These are phyloP conservation scores for Eulemur rufifrons DNA, from an alignment of 2,113 vertebrate genomes.

Conservation along the genomic window DNA sequence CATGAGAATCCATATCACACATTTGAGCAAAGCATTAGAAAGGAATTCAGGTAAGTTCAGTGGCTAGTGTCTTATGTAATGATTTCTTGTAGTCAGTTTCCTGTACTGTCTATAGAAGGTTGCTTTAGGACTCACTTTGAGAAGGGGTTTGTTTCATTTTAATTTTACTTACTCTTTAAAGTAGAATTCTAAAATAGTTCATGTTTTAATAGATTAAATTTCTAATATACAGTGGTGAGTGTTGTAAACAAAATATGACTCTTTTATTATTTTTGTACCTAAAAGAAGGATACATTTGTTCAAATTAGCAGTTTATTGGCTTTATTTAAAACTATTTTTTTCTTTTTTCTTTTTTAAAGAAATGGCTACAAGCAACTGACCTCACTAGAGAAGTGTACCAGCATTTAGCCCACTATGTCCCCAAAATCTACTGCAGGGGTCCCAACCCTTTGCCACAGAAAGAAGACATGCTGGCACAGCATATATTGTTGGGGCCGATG, in stretches of 20 bases:
- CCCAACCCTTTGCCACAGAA: conserved; percentile 90
- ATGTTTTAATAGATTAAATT: neutral
- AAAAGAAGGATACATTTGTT: conserved; percentile 20
- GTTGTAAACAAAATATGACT: conserved; percentile 10
- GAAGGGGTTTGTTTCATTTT: neutral
- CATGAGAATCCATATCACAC: neutral
- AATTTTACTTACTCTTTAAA: conserved; percentile 1
- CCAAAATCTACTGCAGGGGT: conserved; percentile 94
- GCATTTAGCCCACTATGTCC: conserved; percentile 93
- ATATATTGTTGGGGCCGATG: conserved; percentile 92
- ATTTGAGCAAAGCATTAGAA: conserved; percentile 8
- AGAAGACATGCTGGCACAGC: conserved; percentile 93
- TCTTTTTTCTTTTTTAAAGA: conserved; percentile 83
- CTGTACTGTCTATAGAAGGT: neutral
- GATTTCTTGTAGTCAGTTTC: neutral
- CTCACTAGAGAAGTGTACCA: conserved; percentile 92
- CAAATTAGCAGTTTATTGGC: conserved; percentile 34
- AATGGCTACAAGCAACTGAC: conserved; percentile 92
- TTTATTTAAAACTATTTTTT: conserved; percentile 56
- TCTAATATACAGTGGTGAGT: neutral
- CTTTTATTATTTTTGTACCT: conserved; percentile 22
- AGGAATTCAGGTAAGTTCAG: neutral
- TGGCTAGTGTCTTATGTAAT: neutral
- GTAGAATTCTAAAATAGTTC: neutral
- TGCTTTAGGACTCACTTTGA: neutral